Evolutionary conservation across 2,797 vertebrate genomes (phyloP).

Genomic region (Acrossocheilus wenchowensis): DNA sequence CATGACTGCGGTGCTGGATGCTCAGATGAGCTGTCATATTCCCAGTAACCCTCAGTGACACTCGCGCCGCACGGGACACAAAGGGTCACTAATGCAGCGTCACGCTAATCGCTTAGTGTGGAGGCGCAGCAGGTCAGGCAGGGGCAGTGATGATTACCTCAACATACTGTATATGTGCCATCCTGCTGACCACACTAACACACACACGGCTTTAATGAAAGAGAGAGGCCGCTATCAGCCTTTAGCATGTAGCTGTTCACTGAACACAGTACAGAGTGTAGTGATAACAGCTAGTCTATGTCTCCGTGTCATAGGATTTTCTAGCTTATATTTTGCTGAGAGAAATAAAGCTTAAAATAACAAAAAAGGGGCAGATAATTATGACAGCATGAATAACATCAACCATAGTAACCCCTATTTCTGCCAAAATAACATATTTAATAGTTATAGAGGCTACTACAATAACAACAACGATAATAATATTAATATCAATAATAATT

Average conservation of each 20-base stretch:
- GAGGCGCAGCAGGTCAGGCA: constrained; percentile 35
- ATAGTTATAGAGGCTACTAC: background rate
- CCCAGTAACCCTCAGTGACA: constrained; percentile 16
- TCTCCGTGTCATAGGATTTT: background rate
- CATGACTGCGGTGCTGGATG: background rate
- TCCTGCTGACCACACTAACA: constrained; percentile 35
- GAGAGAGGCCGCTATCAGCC: background rate
- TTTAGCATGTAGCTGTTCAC: background rate
- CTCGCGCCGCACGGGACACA: background rate
- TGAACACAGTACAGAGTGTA: background rate
- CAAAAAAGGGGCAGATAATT: background rate
- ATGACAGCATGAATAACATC: background rate
- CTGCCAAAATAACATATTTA: background rate
- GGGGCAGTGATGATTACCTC: constrained; percentile 48
- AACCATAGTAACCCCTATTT: background rate
- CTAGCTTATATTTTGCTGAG: background rate
- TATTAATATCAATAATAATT: no score
- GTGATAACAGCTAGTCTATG: background rate
- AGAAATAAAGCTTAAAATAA: background rate
- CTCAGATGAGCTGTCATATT: background rate
- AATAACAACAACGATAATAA: background rate
- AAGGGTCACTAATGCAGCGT: constrained; percentile 49
- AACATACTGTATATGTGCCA: constrained; percentile 32
- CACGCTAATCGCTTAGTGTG: constrained; percentile 14
- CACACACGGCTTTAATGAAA: background rate